Evolutionary conservation across 2,113 vertebrate genomes (phyloP).

Genomic region (Chelonoidis abingdonii): DNA sequence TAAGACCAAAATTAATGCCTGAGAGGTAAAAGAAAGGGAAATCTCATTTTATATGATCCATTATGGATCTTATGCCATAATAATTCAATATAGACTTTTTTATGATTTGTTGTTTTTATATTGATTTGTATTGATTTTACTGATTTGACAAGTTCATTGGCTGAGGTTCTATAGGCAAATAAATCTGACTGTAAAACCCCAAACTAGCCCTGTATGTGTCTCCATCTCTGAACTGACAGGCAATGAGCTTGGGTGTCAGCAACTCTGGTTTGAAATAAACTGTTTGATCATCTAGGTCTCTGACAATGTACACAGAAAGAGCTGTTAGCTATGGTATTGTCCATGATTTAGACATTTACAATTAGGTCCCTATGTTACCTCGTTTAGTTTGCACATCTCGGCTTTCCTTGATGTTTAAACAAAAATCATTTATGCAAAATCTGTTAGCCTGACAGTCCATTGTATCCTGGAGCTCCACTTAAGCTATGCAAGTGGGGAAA

Average conservation of each 20-base stretch:
- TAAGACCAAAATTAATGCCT: constrained; percentile 39
- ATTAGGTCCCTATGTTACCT: neutral
- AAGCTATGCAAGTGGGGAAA: neutral
- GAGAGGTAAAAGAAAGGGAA: constrained; percentile 31
- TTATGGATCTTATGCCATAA: constrained; percentile 45
- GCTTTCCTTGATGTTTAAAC: neutral
- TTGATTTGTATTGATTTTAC: constrained; percentile 37
- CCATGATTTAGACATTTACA: neutral
- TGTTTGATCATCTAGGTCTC: neutral
- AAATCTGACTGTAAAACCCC: neutral
- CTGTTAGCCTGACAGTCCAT: neutral
- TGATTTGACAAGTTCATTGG: neutral
- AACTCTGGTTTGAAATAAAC: neutral
- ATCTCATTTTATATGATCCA: constrained; percentile 37
- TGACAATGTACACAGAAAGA: neutral
- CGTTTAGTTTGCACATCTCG: neutral
- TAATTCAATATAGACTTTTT: constrained; percentile 52
- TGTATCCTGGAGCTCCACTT: neutral
- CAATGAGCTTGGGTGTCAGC: neutral
- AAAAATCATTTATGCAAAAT: neutral
- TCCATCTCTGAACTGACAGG: neutral
- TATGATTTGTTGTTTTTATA: constrained; percentile 28
- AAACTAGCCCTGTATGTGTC: neutral
- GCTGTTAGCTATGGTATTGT: neutral
- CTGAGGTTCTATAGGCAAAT: neutral